phyloP scores from a whole-genome alignment of 2,113 vertebrate species.

The Raphicerus campestris region DNA sequence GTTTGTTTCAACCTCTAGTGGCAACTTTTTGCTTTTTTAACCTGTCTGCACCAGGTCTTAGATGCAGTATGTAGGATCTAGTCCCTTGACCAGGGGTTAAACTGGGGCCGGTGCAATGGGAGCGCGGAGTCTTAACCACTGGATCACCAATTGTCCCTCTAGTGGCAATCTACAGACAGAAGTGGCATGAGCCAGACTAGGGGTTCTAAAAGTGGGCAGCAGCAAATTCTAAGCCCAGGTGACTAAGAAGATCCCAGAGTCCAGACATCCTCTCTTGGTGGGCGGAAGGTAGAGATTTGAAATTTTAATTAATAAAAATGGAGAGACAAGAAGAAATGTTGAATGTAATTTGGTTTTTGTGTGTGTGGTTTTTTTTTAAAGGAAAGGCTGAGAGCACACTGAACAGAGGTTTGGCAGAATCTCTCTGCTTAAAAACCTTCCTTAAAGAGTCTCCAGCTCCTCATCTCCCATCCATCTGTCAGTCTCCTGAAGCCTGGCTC shows the following conservation, averaged over 20 bases:
- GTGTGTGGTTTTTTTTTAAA: no score
- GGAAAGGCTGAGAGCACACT: background rate
- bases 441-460: background rate
- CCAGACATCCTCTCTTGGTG: background rate
- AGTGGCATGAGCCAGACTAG: background rate
- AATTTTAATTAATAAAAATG: background rate
- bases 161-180: background rate
- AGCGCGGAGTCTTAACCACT: accelerated
- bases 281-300: background rate
- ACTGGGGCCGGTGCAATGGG: background rate
- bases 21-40: background rate
- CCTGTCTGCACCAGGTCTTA: background rate
- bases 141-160: background rate
- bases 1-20: background rate
- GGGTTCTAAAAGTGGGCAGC: background rate
- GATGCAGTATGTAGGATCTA: background rate
- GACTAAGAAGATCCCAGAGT: background rate
- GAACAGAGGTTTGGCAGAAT: background rate
- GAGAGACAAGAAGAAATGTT: background rate
- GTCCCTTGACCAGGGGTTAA: background rate
- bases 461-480: background rate
- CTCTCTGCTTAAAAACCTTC: background rate
- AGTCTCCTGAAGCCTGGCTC: background rate
- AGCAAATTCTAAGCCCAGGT: background rate
- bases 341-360: background rate